phyloP scores from a whole-genome alignment of 1,140 invertebrate genomes.

The Coboldia fuscipes region DNA sequence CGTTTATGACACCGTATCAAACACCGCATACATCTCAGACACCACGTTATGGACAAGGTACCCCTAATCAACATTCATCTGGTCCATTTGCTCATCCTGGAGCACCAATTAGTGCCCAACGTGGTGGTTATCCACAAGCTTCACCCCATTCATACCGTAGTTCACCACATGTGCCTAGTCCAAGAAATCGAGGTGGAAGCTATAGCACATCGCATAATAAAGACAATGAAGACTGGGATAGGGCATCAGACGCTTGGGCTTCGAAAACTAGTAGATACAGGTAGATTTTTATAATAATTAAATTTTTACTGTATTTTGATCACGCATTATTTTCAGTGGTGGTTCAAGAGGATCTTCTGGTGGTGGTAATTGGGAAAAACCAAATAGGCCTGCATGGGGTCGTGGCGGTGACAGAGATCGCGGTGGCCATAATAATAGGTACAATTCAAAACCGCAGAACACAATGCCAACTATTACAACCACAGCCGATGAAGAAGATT shows the following conservation, averaged over 20 bases:
- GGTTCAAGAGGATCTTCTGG: no score
- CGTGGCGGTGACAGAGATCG: no score
- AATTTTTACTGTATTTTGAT: no score
- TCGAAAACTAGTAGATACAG: no score
- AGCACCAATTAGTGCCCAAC: slow-evolving; percentile 16
- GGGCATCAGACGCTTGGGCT: slow-evolving; percentile 19
- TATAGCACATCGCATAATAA: slow-evolving; percentile 6
- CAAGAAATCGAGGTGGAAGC: background rate
- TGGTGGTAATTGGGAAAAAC: no score
- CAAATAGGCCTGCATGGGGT: no score
- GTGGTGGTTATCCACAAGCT: slow-evolving; percentile 10
- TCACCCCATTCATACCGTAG: slow-evolving; percentile 6
- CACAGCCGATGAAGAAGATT: background rate
- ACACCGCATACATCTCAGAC: slow-evolving; percentile 40
- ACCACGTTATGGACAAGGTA: slow-evolving; percentile 34
- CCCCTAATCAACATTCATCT: slow-evolving; percentile 26
- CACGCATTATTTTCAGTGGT: no score
- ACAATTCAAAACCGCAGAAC: no score
- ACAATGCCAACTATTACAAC: no score
- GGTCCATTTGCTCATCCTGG: slow-evolving; percentile 36
- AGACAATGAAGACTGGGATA: slow-evolving; percentile 17
- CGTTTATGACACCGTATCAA: slow-evolving; percentile 74
- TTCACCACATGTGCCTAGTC: slow-evolving; percentile 11
- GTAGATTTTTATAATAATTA: no score
- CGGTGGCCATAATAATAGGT: no score